Evolutionary conservation across 1,140 invertebrate genomes (phyloP), one percentile per base, ranked within the genome.

Genomic region (Drosophila lacertosa): DNA sequence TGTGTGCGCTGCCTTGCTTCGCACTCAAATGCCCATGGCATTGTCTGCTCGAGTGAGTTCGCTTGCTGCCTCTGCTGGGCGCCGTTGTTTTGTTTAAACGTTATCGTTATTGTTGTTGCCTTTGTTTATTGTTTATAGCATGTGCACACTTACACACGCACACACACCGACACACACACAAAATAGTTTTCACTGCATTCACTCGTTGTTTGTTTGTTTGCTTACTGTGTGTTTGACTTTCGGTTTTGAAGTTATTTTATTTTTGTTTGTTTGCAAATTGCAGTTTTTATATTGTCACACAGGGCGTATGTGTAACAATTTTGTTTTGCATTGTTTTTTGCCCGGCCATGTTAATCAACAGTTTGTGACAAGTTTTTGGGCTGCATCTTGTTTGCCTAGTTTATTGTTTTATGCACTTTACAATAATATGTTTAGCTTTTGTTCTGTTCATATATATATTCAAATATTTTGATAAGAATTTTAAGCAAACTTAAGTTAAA

Each of bases 81-180:
- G 81, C 81, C 81, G 81, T 70, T 80, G 81, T 84, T 84, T 84
- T 84, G 81, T 84, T 86, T 84, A 71, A 77, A 76, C 81, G 81
- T 84, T 84, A 84, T 84, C 81, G 81, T 84, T 84, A 77, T 84
- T 84, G 81, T 84, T 84, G 76, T 72, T 86, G 76, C 54, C 72
- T 55, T 79, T 84, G 80, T 76, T 84, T 84, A 84, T 84, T 80
- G 81, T 84, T 84, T 84, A 86, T 84, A 73, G 67, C 72, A 55
- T 66, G 39, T 62, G 51, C 24, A 59, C 15, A 58, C 59, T 29
- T 18, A 22, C 20, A 60, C 13, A 50, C 22, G 29, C 24, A 51
- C 10, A 29, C 35, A 37, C 15, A 60, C 4, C 18, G 35, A 10
- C n/a, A 26, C 7, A 29, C 45, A 40, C 35, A 69, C 51, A 70